Percentiles rank a stretch among this genome's conserved stretches.
phyloP scores from a whole-genome alignment of 2,113 vertebrate genomes.

The Sus scrofa region DNA sequence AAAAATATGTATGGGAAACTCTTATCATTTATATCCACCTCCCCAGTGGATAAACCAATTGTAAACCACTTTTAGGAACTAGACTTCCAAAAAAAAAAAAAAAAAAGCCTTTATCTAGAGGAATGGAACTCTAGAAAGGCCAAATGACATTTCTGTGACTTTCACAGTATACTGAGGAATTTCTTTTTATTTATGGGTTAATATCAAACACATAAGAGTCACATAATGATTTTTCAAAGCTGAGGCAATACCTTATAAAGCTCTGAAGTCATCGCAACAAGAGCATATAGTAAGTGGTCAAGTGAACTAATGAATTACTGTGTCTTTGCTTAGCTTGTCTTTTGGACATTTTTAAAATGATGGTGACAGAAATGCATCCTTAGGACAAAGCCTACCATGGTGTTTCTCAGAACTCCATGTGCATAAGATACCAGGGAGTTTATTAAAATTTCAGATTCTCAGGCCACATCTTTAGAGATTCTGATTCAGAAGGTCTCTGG shows the following conservation, averaged over 20 bases:
- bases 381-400: not conserved
- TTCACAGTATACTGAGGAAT: slow-evolving; percentile 4
- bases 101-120: slow-evolving; percentile 60
- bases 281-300: not conserved
- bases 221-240: not conserved
- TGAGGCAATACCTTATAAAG: not conserved
- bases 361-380: not conserved
- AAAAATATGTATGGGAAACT: slow-evolving; percentile 82
- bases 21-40: slow-evolving; percentile 77
- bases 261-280: not conserved
- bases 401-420: not conserved
- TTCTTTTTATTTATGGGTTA: slow-evolving; percentile 59
- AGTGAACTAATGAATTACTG: not conserved
- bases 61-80: slow-evolving; percentile 70
- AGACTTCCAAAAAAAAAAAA: slow-evolving; percentile 20
- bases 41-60: slow-evolving; percentile 83
- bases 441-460: not conserved
- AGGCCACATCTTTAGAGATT: not conserved
- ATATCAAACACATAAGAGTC: slow-evolving; percentile 41
- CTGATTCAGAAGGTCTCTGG: not conserved
- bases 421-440: not conserved
- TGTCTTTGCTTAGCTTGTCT: not conserved
- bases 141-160: slow-evolving; percentile 48
- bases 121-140: slow-evolving; percentile 56
- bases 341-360: not conserved